Evolutionary conservation across 2,113 vertebrate genomes (phyloP).

Genomic region (Nycticebus coucang): DNA sequence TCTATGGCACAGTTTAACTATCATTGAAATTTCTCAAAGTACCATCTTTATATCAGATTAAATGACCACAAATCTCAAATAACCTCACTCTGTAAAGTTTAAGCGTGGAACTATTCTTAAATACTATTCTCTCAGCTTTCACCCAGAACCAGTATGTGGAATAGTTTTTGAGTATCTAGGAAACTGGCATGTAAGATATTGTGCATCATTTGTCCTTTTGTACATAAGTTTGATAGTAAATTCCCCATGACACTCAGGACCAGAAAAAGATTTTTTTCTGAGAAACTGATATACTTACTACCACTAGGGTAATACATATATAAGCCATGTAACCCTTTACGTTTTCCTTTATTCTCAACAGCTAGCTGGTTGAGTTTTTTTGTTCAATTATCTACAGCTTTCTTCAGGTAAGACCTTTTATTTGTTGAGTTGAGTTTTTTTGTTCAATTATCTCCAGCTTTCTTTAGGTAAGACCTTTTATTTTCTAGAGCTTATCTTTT

Average conservation of each 20-base stretch:
- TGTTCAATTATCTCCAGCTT: neutral
- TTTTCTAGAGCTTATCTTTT: neutral
- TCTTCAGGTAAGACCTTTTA: neutral
- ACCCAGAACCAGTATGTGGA: neutral
- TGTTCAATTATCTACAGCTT: too few species aligned
- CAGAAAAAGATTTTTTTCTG: neutral
- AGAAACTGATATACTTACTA: neutral
- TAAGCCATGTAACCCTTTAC: neutral
- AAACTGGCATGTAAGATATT: neutral
- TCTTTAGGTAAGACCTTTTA: neutral
- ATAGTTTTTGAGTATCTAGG: neutral
- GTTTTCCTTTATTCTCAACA: neutral
- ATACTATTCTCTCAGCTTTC: neutral
- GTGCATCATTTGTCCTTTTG: neutral
- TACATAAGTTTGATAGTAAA: neutral
- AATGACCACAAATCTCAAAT: constrained; percentile 22
- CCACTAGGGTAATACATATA: neutral
- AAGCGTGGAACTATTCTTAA: neutral
- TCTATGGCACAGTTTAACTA: neutral
- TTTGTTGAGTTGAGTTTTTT: neutral
- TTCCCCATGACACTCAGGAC: neutral
- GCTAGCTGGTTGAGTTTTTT: neutral
- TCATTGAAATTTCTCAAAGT: constrained; percentile 27
- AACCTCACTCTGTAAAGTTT: neutral
- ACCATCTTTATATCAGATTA: neutral